These are phyloP conservation scores for Cirrhinus molitorella DNA, from an alignment of 2,797 vertebrate species.

Conservation along the genomic window DNA sequence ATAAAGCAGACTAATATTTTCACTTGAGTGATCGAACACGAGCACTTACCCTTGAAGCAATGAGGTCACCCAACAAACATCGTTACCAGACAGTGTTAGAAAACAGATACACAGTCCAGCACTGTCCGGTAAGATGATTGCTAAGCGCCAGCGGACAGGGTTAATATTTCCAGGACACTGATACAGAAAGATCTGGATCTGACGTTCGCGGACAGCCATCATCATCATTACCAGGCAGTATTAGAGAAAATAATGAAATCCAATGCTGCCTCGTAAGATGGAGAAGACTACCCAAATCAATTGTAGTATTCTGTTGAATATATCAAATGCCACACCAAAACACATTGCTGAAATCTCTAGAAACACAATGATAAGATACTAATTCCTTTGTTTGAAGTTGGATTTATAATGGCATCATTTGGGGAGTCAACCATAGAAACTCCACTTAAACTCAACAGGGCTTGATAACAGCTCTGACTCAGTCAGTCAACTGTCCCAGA, in stretches of 20 bases:
- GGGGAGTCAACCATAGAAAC: constrained; percentile 47
- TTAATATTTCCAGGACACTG: constrained; percentile 18
- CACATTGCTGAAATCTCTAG: neutral
- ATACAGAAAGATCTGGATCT: constrained; percentile 12
- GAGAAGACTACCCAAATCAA: constrained; percentile 81
- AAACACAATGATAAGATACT: neutral
- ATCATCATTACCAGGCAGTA: constrained; percentile 99
- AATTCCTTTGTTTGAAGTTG: constrained; percentile 24
- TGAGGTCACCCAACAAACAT: constrained; percentile 93
- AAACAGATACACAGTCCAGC: constrained; percentile 92
- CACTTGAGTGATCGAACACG: neutral
- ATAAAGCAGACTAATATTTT: neutral
- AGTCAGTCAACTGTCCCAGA: constrained; percentile 45
- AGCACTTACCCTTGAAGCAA: constrained; percentile 62
- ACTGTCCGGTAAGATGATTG: constrained; percentile 99
- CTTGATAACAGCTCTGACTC: constrained; percentile 45
- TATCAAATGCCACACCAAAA: neutral
- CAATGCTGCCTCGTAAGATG: constrained; percentile 99
- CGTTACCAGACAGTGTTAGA: constrained; percentile 99
- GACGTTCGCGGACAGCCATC: constrained; percentile 82
- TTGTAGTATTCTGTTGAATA: neutral
- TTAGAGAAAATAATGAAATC: constrained; percentile 95
- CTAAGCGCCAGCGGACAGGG: constrained; percentile 80
- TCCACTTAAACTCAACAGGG: constrained; percentile 42
- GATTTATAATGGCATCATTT: constrained; percentile 32